These are phyloP conservation scores for Linyphia triangularis DNA, from an alignment of 2,888 invertebrate genomes.

Conservation along the genomic window DNA sequence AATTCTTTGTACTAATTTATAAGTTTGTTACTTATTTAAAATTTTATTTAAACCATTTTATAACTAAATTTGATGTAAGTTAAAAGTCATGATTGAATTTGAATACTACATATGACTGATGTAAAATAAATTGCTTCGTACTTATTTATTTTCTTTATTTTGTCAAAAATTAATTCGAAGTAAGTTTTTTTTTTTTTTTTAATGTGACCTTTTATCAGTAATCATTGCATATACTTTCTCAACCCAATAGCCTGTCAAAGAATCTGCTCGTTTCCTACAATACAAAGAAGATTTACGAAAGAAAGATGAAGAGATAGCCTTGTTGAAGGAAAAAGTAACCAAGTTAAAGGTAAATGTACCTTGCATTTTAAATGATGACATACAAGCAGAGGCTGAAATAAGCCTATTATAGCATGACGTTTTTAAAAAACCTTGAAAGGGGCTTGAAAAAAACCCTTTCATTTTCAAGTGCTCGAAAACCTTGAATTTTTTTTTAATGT, in stretches of 20 bases:
- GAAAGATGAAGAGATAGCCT: slow-evolving; percentile 83
- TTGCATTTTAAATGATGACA: too few relatives aligned
- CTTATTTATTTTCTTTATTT: neutral
- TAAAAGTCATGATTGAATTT: neutral
- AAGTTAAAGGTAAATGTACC: slow-evolving; percentile 77
- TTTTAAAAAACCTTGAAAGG: too few relatives aligned
- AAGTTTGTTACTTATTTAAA: neutral
- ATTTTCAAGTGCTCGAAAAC: too few relatives aligned
- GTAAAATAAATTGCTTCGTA: too few relatives aligned
- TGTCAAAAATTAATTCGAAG: neutral
- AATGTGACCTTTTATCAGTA: neutral
- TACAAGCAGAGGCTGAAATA: too few relatives aligned
- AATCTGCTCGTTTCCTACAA: slow-evolving; percentile 83
- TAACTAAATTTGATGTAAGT: neutral
- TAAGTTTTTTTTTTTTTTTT: neutral
- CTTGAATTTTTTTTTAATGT: too few relatives aligned
- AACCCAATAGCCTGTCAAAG: slow-evolving; percentile 81
- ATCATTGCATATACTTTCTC: slow-evolving; percentile 25
- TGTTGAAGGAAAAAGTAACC: slow-evolving; percentile 80
- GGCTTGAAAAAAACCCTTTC: too few relatives aligned
- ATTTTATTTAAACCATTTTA: neutral
- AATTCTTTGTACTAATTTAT: too few relatives aligned
- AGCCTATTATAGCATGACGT: too few relatives aligned
- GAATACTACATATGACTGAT: too few relatives aligned
- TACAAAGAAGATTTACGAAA: slow-evolving; percentile 84